Conservation (phyloP, 1,140 invertebrate species). For the Limonius californicus region DNA sequence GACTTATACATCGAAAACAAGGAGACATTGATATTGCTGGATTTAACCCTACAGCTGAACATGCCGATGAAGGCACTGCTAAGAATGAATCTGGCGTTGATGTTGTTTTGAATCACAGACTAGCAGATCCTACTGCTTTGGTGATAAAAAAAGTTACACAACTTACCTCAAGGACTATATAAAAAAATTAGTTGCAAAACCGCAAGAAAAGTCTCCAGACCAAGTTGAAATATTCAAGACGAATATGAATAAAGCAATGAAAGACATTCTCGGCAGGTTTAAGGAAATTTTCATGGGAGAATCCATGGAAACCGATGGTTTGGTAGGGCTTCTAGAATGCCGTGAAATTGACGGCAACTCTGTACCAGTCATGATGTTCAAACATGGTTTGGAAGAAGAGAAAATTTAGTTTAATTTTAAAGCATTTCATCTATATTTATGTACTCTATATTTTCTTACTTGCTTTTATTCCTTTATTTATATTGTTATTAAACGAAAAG, state of each 20-base stretch:
- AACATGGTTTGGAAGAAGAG: slow-evolving; percentile 91
- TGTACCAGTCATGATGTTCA: slow-evolving; percentile 88
- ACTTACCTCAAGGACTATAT: slow-evolving; percentile 94
- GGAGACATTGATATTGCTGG: slow-evolving; percentile 82
- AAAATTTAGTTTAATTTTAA: slow-evolving; percentile 67
- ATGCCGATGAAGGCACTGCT: slow-evolving; percentile 82
- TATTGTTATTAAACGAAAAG: too few species aligned
- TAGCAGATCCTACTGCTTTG: slow-evolving; percentile 82
- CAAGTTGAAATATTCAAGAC: slow-evolving; percentile 86
- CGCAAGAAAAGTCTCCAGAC: slow-evolving; percentile 74
- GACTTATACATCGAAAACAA: slow-evolving; percentile 68
- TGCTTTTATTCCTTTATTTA: slow-evolving; percentile 6
- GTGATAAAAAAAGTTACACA: slow-evolving; percentile 87
- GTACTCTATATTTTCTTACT: neutral
- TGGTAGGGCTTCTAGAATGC: slow-evolving; percentile 92
- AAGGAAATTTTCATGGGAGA: slow-evolving; percentile 96
- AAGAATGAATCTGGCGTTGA: slow-evolving; percentile 80
- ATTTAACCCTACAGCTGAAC: slow-evolving; percentile 90
- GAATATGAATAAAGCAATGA: slow-evolving; percentile 94
- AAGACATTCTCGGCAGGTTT: slow-evolving; percentile 86
- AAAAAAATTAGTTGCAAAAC: slow-evolving; percentile 84
- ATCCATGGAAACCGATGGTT: slow-evolving; percentile 90
- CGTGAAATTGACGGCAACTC: slow-evolving; percentile 80
- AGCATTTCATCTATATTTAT: neutral
- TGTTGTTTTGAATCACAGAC: slow-evolving; percentile 87